phyloP scores from a whole-genome alignment of 1,140 invertebrate genomes.

The Sycobia sp. region DNA sequence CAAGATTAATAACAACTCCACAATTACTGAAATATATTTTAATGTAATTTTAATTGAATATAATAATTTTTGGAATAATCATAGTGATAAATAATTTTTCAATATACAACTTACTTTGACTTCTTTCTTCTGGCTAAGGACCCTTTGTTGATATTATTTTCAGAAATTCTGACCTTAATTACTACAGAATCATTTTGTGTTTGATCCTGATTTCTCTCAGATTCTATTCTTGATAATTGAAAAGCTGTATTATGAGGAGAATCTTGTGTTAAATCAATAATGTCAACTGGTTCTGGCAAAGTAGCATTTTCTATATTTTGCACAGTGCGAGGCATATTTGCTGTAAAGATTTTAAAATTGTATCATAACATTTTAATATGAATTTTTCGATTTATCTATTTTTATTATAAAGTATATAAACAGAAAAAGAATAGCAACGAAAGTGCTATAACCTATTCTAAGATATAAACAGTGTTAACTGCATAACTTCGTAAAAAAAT shows the following conservation, averaged over 20 bases:
- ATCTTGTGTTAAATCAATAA: conserved; percentile 45
- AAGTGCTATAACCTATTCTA: background rate
- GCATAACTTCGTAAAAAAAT: background rate
- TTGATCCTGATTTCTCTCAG: background rate
- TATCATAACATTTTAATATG: background rate
- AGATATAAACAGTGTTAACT: background rate
- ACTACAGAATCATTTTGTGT: background rate
- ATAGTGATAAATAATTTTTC: background rate
- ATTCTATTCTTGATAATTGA: background rate
- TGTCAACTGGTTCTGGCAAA: conserved; percentile 24
- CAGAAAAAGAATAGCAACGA: background rate
- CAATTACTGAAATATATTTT: conserved; percentile 3
- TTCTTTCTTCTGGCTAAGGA: background rate
- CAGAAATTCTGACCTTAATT: background rate
- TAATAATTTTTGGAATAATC: too few species aligned
- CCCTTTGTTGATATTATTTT: background rate
- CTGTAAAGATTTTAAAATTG: conserved; percentile 2
- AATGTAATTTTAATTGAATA: background rate
- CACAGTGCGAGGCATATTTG: conserved; percentile 5
- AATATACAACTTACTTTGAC: conserved; percentile 12
- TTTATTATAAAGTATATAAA: background rate
- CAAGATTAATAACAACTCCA: conserved; percentile 9
- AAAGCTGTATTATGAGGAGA: conserved; percentile 22
- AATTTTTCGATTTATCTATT: background rate
- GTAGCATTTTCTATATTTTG: background rate